Base-by-base conservation (phyloP, 30 jellyfish, hydroid and myxozoan genomes). In the Aurelia sp. region DNA sequence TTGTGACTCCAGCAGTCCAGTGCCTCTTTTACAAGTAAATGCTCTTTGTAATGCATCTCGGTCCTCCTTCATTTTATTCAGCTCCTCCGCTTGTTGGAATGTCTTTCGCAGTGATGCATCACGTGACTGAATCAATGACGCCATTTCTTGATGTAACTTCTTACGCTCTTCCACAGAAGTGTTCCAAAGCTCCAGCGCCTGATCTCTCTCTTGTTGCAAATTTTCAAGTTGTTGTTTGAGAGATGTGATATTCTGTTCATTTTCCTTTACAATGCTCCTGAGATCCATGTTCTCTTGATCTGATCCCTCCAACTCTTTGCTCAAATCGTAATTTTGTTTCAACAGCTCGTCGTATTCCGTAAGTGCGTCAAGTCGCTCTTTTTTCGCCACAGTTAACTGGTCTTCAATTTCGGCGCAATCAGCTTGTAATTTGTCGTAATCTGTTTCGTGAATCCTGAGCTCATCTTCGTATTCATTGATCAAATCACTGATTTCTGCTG, bases 151-250 rank as follows among this genome's bases (percentile, higher is more conserved):
- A 70, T 90, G 95, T 61, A 82, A 58, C 78, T 90, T 82, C 37
- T 90, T 90, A 11, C 95, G 86, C 81, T 90, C 97, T 68, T 84
- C 94, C 85, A 69, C 97, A 64, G 95, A 69, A 9, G 94, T 31
- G n/a, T 90, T 83, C 97, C 95, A 82, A 19, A 90, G 86, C 62
- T 73, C 80, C 74, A 90, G 77, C 19, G 97, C 91, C 13, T 90
- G 94, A 55, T 90, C 95, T 48, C 94, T 77, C 23, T 90, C 97
- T 31, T 90, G 88, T 20, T 90, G 84, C 4, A 65, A 22, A 67
- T 64, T 79, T 15, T 79, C 92, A 6, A 90, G 84, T 62, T 90
- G 95, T 58, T 90, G 92, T 30, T 71, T 66, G 61, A 82, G 51
- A 31, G 96, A 74, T 18, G 73, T 66, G 20, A 76, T 53, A 59